Base-by-base conservation (phyloP, 1,140 invertebrate genomes). In the Glossosoma conforme region DNA sequence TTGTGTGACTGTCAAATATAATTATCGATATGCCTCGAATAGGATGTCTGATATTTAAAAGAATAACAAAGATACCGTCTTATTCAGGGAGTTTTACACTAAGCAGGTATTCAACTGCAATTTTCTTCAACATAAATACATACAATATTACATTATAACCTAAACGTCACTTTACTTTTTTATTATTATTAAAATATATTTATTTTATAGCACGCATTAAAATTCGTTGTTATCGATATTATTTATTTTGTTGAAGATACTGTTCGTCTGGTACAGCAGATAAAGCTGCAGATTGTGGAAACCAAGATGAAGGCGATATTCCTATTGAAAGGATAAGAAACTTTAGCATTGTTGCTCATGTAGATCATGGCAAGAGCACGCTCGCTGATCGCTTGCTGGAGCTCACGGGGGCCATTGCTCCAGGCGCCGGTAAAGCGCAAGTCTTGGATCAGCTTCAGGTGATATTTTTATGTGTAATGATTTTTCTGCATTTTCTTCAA, bases 291-390 rank as follows among this genome's bases (percentile, higher is more conserved):
- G 33, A 47, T 15, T 24, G 1, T 44, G n/a, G 18, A 13, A 9
- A 6, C n/a, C n/a, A n/a, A n/a, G n/a, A n/a, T n/a, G n/a, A n/a
- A 15, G 24, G 37, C 32, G 17, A 51, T 19, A 20, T 44, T 28
- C 22, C 49, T 20, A 37, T 52, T 18, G 54, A 57, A 17, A 80
- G 79, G 52, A 94, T 96, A 22, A 74, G 93, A 30, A 97, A 97
- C 68, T 97, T 98, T 63, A 88, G 91, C 69, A 97, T 98, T 57
- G 92, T 98, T 50, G 96, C 96, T 24, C 96, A 98, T 74, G 88
- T 98, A 11, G 96, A 98, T 70, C 95, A 98, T 79, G 96, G 95
- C 0, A 98, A 98, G 74, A 94, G 90, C 65, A 98, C 95, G 5
- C 69, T 98, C 51, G 92, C 95, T 1, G 96, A 98, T 71, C 72